Evolutionary conservation across 2,113 vertebrate genomes (phyloP), one percentile per base, ranked within the genome.

Genomic region (Lophotis ruficrista): DNA sequence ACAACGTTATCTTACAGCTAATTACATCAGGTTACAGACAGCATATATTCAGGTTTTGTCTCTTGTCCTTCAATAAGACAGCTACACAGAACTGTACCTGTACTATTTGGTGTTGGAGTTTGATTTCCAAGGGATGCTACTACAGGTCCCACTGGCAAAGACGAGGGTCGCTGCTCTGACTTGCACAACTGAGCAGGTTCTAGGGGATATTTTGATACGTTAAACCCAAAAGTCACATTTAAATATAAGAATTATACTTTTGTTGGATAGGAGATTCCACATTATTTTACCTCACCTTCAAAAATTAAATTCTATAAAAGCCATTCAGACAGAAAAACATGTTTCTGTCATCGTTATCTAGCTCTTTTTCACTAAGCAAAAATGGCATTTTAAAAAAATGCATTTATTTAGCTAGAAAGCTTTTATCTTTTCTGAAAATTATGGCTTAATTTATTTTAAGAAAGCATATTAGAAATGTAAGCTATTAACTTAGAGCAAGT

Each of bases 61-160:
- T 53, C 57, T 10, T 57, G 27, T 38, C 38, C 9, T 58, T 62
- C 54, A 53, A 0, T 3, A 24, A 19, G 60, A 38, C 24, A 89
- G 94, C 90, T 27, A 69, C 4, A 73, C 24, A 89, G 45, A 78
- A 62, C 61, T 68, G 38, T 98, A 99, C 99, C 99, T 99, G 99
- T 99, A 98, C 99, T 99, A 96, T 99, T 99, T 97, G 99, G 99
- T 95, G 99, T 99, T 83, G 99, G 99, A 90, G 99, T 99, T 97
- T 99, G 99, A 97, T 98, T 99, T 92, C 99, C 99, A 92, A 99
- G 99, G 11, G 99, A 98, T n/a, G 99, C 98, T 97, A 99, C 98
- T 31, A 99, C 98, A 53, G 99, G 98, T 96, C 99, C 99, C 95
- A 99, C 99, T 10, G 99, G 98, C 96, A 99, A 96, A 48, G 99